Conservation (phyloP, 2,113 vertebrate species). For the Eolophus roseicapilla region DNA sequence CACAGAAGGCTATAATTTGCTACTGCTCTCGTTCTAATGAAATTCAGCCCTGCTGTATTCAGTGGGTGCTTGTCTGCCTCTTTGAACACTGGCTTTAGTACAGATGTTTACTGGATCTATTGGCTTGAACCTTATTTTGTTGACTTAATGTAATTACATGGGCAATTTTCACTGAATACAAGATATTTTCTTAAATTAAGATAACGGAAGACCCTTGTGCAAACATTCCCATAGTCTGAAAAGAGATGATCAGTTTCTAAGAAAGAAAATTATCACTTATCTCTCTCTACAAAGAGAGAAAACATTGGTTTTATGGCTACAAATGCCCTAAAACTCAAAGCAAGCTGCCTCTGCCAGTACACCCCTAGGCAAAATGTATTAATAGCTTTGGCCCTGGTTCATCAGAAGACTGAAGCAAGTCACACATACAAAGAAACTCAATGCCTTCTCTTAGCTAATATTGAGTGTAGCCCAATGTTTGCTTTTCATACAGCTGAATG, state of each 20-base stretch:
- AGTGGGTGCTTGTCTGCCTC: neutral
- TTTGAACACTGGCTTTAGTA: neutral
- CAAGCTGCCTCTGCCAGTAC: neutral
- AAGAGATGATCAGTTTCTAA: neutral
- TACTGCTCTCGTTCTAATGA: neutral
- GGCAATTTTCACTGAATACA: neutral
- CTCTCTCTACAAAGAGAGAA: neutral
- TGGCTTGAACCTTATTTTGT: neutral
- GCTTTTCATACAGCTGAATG: neutral
- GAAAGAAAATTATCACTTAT: neutral
- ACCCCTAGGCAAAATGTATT: neutral
- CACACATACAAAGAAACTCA: neutral
- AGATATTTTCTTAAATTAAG: neutral
- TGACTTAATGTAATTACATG: neutral
- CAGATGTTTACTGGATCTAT: neutral
- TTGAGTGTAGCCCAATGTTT: neutral
- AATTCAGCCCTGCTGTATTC: neutral
- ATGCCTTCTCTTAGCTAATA: neutral
- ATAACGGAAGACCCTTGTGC: neutral
- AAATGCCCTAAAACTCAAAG: neutral
- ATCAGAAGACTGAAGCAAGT: neutral
- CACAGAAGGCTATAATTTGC: neutral
- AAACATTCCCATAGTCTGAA: neutral
- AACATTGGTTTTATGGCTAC: neutral
- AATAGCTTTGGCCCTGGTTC: neutral